These are phyloP conservation scores for Sinella curviseta DNA, from an alignment of 1,140 invertebrate species.

Conservation along the genomic window DNA sequence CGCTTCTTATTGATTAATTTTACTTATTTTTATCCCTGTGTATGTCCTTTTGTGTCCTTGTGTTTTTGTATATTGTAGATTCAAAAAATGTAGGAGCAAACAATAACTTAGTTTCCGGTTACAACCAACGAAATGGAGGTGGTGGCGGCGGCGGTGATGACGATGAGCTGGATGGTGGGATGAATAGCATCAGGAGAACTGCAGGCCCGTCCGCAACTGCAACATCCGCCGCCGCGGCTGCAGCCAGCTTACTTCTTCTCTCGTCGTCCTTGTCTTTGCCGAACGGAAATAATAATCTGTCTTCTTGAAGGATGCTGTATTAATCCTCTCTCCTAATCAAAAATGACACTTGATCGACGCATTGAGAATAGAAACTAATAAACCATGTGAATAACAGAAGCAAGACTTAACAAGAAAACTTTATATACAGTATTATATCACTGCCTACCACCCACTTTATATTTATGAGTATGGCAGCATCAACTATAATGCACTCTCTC, in stretches of 20 bases:
- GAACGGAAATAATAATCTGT: background rate
- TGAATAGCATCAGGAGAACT: background rate
- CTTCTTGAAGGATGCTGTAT: background rate
- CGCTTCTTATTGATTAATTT: too few species aligned
- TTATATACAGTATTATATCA: too few species aligned
- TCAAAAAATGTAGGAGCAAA: background rate
- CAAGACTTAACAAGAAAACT: too few species aligned
- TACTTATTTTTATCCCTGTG: too few species aligned
- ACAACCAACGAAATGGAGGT: background rate
- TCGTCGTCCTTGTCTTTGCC: background rate
- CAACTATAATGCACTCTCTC: too few species aligned
- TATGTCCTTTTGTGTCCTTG: background rate
- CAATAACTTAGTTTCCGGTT: background rate
- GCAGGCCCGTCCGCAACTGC: background rate
- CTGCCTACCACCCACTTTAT: too few species aligned
- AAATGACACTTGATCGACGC: background rate
- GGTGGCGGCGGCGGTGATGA: background rate
- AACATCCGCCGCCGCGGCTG: background rate
- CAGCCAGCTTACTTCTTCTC: background rate
- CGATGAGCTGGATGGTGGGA: background rate
- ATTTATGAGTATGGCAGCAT: too few species aligned
- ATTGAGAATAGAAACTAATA: background rate
- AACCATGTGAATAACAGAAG: background rate
- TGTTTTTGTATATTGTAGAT: background rate
- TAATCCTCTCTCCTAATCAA: background rate